These are phyloP conservation scores for Coelinius sp. DNA, from an alignment of 2,888 invertebrate genomes.

Conservation along the genomic window DNA sequence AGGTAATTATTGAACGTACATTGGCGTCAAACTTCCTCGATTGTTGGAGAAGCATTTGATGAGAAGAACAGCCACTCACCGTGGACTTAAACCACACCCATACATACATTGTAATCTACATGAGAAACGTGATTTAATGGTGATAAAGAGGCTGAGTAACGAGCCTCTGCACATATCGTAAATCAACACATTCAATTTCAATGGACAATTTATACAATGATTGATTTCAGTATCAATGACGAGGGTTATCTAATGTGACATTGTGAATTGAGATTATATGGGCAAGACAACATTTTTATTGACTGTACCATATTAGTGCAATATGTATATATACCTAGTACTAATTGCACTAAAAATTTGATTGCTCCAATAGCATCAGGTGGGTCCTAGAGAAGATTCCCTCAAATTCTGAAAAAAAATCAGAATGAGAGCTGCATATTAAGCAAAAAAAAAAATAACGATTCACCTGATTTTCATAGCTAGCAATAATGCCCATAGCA, in stretches of 20 bases:
- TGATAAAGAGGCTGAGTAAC: conserved; percentile 6
- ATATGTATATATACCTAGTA: too few relatives aligned
- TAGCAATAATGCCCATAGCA: too few relatives aligned
- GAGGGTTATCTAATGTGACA: not conserved
- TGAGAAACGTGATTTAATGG: conserved; percentile 10
- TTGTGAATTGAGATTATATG: too few relatives aligned
- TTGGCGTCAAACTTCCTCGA: conserved; percentile 8
- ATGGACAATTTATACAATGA: not conserved
- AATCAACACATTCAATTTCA: conserved; percentile 1
- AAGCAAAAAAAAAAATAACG: not conserved
- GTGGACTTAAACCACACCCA: not conserved
- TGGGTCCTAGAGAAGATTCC: not conserved
- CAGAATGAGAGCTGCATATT: too few relatives aligned
- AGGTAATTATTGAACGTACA: not conserved
- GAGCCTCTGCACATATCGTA: not conserved
- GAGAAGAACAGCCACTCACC: not conserved
- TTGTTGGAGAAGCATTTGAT: not conserved
- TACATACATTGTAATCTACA: not conserved
- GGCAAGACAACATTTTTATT: too few relatives aligned
- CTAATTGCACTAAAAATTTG: too few relatives aligned
- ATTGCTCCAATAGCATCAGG: too few relatives aligned
- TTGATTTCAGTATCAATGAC: not conserved
- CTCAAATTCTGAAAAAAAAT: not conserved
- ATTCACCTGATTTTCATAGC: too few relatives aligned
- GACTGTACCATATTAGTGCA: too few relatives aligned